Conservation (phyloP, 2,888 invertebrate species). For the Drosophila pseudotakahashii region DNA sequence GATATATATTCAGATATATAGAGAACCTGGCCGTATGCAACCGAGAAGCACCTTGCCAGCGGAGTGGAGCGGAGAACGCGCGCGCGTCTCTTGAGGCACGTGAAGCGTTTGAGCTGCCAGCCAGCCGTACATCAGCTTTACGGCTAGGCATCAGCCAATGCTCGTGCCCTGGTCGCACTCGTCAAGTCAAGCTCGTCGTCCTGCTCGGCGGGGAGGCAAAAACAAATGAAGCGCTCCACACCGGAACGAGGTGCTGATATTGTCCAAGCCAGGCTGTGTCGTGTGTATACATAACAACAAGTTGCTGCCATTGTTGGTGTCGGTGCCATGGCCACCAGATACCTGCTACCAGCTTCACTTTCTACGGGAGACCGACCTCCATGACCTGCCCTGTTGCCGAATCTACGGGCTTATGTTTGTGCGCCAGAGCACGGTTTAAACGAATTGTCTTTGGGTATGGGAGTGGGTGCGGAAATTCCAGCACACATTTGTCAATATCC, state of each 20-base stretch:
- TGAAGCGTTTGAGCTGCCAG: conserved; percentile 74
- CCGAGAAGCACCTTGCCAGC: conserved; percentile 14
- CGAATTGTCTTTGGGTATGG: conserved; percentile 61
- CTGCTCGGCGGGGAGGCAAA: conserved; percentile 53
- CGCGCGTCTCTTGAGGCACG: conserved; percentile 74
- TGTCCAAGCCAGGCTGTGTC: conserved; percentile 26
- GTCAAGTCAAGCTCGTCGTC: conserved; percentile 43
- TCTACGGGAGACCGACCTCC: conserved; percentile 35
- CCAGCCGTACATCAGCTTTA: conserved; percentile 62
- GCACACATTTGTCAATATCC: conserved; percentile 48
- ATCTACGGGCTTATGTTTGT: conserved; percentile 14
- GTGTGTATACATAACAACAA: conserved; percentile 49
- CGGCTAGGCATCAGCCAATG: conserved; percentile 50
- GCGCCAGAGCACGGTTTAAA: conserved; percentile 51
- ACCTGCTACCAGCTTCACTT: conserved; percentile 34
- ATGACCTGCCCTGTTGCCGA: conserved; percentile 35
- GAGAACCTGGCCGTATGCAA: too few relatives aligned
- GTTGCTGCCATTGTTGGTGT: conserved; percentile 44
- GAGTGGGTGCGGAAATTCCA: conserved; percentile 28
- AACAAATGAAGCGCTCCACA: conserved; percentile 78
- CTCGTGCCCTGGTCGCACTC: conserved; percentile 44
- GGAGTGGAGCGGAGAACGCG: conserved; percentile 54
- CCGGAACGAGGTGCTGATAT: conserved; percentile 40
- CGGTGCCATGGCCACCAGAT: conserved; percentile 43
- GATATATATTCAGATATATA: conserved; percentile 11